Percentiles rank a stretch among this genome's conserved stretches.
Conservation (phyloP, 2,888 invertebrate species). For the Hecatera dysodea region DNA sequence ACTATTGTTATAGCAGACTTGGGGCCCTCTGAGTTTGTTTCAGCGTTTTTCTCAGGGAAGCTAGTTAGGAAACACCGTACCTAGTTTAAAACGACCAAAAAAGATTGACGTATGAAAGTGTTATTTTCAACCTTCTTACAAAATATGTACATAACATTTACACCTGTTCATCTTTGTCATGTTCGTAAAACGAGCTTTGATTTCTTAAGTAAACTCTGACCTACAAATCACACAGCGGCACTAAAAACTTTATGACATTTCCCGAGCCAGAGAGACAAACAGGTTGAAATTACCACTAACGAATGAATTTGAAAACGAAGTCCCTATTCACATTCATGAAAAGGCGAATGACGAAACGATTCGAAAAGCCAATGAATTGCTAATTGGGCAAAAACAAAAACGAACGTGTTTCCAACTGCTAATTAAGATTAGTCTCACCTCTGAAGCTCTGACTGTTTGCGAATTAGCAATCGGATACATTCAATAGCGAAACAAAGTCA, state of each 20-base stretch:
- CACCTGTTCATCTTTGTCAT: neutral
- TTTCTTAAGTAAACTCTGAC: neutral
- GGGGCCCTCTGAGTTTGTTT: too few relatives aligned
- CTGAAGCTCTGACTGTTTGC: neutral
- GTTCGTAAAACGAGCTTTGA: neutral
- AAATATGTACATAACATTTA: neutral
- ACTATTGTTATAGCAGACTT: too few relatives aligned
- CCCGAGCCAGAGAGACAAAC: neutral
- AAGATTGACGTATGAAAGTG: too few relatives aligned
- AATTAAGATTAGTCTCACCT: constrained; percentile 7
- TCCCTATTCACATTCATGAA: constrained; percentile 15
- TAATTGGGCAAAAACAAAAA: constrained; percentile 24
- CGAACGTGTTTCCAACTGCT: neutral
- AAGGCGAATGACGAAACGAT: constrained; percentile 1
- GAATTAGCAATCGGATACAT: neutral
- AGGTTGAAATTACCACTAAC: neutral
- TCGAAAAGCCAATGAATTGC: constrained; percentile 20
- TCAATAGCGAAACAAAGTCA: neutral
- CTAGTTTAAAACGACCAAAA: too few relatives aligned
- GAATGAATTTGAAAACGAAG: constrained; percentile 2
- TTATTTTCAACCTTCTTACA: too few relatives aligned
- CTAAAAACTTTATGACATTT: neutral
- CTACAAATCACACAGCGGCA: neutral
- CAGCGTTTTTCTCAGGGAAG: too few relatives aligned
- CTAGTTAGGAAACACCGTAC: too few relatives aligned